Percentiles rank a stretch among this genome's conserved stretches.
Evolutionary conservation across 2,888 invertebrate species (phyloP).

Genomic region (Ophion obscuratus): DNA sequence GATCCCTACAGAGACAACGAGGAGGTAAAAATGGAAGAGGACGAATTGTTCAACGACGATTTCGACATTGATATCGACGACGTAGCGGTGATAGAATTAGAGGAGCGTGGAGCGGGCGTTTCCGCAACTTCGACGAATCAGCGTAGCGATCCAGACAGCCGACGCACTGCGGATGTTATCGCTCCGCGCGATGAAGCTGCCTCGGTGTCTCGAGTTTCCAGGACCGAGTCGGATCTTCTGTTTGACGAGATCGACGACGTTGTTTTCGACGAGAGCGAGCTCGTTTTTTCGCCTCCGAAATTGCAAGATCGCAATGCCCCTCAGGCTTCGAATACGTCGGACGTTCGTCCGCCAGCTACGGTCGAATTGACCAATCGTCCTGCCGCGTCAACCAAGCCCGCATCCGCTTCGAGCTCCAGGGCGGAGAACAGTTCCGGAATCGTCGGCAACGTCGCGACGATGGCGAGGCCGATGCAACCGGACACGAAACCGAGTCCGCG

Average conservation of each 20-base stretch:
- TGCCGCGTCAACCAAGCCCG: neutral
- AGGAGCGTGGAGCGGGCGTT: constrained; percentile 7
- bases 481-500: neutral
- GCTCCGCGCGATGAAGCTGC: constrained; percentile 8
- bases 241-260: constrained; percentile 60
- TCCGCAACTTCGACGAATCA: neutral
- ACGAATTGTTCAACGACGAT: constrained; percentile 74
- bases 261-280: constrained; percentile 36
- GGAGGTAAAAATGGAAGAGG: constrained; percentile 71
- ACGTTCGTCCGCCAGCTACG: neutral
- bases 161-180: neutral
- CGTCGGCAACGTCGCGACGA: neutral
- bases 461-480: neutral
- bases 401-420: neutral
- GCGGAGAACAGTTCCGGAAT: neutral
- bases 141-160: neutral
- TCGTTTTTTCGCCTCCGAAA: neutral
- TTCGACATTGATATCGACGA: constrained; percentile 75
- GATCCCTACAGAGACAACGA: constrained; percentile 81
- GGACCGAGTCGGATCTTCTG: constrained; percentile 56
- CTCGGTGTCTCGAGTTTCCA: neutral
- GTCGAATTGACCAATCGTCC: neutral
- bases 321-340: neutral
- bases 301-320: neutral
- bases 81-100: constrained; percentile 68